phyloP scores from a whole-genome alignment of 1,140 invertebrate genomes.

The Triops longicaudatus region DNA sequence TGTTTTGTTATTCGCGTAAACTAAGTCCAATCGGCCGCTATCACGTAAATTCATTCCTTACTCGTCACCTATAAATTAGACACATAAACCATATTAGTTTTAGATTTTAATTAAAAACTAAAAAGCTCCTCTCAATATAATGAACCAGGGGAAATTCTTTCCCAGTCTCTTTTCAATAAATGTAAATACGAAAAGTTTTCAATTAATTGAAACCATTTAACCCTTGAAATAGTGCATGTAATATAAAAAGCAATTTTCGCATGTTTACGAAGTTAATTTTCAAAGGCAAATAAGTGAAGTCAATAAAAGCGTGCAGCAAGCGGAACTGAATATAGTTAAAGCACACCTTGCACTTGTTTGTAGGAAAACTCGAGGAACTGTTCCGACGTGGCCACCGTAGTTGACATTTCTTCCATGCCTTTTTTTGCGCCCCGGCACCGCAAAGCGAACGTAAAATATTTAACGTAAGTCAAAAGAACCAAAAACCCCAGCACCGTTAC shows the following conservation, averaged over 20 bases:
- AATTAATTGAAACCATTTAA: too few species aligned
- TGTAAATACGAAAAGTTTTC: too few species aligned
- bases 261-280: background rate
- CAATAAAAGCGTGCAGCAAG: background rate
- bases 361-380: constrained; percentile 27
- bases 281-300: constrained; percentile 20
- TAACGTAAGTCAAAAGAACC: constrained; percentile 17
- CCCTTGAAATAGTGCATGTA: too few species aligned
- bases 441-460: constrained; percentile 15
- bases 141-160: too few species aligned
- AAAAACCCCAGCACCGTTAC: background rate
- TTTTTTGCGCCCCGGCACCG: background rate
- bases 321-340: constrained; percentile 19
- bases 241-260: too few species aligned
- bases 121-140: too few species aligned
- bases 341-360: constrained; percentile 28
- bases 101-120: background rate
- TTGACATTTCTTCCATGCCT: constrained; percentile 26
- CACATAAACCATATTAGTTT: background rate
- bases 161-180: too few species aligned
- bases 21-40: constrained; percentile 6
- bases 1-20: background rate
- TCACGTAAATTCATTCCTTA: background rate
- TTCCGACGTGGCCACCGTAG: constrained; percentile 28
- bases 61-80: constrained; percentile 21